phyloP scores from a whole-genome alignment of 1,140 invertebrate genomes.

The Colletes gigas region DNA sequence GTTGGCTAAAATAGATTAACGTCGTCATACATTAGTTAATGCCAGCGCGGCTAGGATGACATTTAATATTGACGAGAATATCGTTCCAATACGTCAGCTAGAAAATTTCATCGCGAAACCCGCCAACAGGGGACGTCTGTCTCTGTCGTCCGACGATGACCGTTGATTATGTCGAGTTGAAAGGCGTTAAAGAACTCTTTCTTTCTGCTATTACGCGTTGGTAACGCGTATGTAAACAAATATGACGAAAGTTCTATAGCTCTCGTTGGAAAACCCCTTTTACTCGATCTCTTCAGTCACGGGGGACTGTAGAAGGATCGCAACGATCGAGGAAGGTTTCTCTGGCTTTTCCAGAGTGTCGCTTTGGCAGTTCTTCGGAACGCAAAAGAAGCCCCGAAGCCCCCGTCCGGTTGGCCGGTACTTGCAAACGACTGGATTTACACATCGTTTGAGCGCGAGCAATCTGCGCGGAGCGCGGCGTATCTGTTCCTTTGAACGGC shows the following conservation, averaged over 20 bases:
- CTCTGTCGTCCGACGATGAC: slow-evolving; percentile 43
- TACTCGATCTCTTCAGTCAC: too few species aligned
- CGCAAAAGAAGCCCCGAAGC: not conserved
- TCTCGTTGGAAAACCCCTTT: too few species aligned
- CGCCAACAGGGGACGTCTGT: slow-evolving; percentile 25
- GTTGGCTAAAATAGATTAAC: slow-evolving; percentile 72
- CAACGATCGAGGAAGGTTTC: not conserved
- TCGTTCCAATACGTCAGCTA: slow-evolving; percentile 59
- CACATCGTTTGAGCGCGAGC: slow-evolving; percentile 58
- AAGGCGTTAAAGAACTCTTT: slow-evolving; percentile 3
- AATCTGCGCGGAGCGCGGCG: slow-evolving; percentile 29
- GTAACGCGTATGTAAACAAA: too few species aligned
- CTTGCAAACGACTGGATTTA: slow-evolving; percentile 52
- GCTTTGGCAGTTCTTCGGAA: not conserved
- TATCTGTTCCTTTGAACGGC: slow-evolving; percentile 56
- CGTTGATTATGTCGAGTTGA: slow-evolving; percentile 20
- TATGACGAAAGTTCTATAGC: too few species aligned
- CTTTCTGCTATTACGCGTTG: too few species aligned
- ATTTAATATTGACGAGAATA: slow-evolving; percentile 68
- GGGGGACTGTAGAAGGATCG: too few species aligned
- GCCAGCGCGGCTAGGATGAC: slow-evolving; percentile 57
- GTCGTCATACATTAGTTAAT: slow-evolving; percentile 71
- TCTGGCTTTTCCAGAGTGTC: not conserved
- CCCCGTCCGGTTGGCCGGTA: not conserved
- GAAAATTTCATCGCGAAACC: slow-evolving; percentile 60